phyloP scores from a whole-genome alignment of 2,888 invertebrate genomes.

The Drosophila anceps region DNA sequence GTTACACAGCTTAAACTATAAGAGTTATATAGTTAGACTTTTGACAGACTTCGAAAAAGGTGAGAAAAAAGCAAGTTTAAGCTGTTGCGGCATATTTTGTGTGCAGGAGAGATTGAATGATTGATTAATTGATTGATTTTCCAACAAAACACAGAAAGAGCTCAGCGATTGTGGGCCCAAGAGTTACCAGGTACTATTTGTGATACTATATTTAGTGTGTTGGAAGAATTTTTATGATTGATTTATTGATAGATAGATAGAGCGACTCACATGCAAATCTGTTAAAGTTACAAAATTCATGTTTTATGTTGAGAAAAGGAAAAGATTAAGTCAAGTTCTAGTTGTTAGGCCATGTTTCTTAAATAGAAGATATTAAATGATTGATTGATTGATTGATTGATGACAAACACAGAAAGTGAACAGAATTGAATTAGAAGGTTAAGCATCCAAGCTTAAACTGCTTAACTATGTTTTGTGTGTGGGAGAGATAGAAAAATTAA shows the following conservation, averaged over 20 bases:
- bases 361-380: background rate
- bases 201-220: background rate
- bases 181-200: background rate
- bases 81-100: background rate
- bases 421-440: background rate
- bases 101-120: background rate
- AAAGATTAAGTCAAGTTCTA: background rate
- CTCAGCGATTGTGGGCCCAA: background rate
- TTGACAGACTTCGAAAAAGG: background rate
- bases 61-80: background rate
- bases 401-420: background rate
- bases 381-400: slow-evolving; percentile 2
- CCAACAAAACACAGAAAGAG: background rate
- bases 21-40: background rate
- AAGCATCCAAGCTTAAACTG: background rate
- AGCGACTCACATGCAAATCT: background rate
- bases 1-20: background rate
- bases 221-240: background rate
- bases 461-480: background rate
- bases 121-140: background rate
- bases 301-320: background rate
- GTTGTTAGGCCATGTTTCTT: background rate
- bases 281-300: background rate
- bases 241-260: background rate
- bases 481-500: background rate